phyloP scores from a whole-genome alignment of 1,140 invertebrate genomes.

The Cydia strobilella region DNA sequence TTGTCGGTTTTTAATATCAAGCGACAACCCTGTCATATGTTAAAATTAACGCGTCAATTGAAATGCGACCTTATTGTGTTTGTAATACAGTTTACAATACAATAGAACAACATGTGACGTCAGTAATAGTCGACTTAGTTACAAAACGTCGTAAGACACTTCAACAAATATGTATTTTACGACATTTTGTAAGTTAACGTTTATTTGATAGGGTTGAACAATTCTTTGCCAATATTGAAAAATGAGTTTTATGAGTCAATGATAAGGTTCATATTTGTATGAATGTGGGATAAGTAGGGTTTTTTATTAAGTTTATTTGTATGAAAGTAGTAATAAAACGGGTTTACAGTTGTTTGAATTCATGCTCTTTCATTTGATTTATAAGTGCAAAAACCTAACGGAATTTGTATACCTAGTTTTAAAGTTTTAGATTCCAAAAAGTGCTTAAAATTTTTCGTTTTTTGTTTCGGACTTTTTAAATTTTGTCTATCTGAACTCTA shows the following conservation, averaged over 20 bases:
- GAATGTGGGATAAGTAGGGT: background rate
- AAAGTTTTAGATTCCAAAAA: too few species aligned
- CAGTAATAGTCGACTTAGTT: background rate
- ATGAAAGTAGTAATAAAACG: background rate
- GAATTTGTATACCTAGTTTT: too few species aligned
- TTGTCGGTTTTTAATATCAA: conserved; percentile 35
- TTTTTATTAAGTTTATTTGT: conserved; percentile 15
- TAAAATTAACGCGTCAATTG: background rate
- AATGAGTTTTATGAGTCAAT: background rate
- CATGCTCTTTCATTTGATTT: background rate
- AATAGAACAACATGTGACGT: background rate
- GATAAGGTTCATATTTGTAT: background rate
- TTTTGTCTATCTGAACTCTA: too few species aligned
- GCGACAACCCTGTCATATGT: background rate
- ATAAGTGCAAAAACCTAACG: too few species aligned
- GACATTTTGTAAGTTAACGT: background rate
- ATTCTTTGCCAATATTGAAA: background rate
- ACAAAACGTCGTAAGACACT: background rate
- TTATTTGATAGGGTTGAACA: background rate
- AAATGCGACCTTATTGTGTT: background rate
- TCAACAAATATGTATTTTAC: background rate
- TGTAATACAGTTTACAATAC: background rate
- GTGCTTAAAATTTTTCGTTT: too few species aligned
- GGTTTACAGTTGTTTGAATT: conserved; percentile 3
- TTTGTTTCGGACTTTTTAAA: too few species aligned